Evolutionary conservation across 2,888 invertebrate genomes (phyloP), one percentile per base, ranked within the genome.

Genomic region (Caenorhabditis angaria): DNA sequence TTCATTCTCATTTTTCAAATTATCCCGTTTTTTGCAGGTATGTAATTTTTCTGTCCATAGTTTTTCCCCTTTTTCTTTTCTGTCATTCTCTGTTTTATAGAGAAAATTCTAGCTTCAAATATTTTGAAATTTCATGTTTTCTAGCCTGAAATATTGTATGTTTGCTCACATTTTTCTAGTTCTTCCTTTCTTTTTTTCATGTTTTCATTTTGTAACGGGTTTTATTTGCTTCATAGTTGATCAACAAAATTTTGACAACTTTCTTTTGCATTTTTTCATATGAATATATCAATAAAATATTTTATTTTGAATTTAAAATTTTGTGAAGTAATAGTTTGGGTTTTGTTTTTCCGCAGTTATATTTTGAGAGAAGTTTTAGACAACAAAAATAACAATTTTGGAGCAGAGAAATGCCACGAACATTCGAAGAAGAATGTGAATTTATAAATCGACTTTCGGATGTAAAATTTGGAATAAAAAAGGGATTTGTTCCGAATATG

Each of bases 401-500:
- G 32, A 32, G 12, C 12, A 32, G 32, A 32, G 18, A 2, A 48
- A 83, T 83, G 85, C 85, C 87, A 20, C 85, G 91, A 53, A 88
- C 89, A 6, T 99, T 95, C 88, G 92, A 94, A 73, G 97, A 99
- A 80, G 99, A 99, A 88, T 89, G 95, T 27, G 92, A 94, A 86
- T 99, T 93, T 88, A 90, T 99, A 81, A 96, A 99, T 88, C 94
- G 93, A 89, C 91, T 96, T 3, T 92, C 91, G 83, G 91, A 93
- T 18, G 90, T 92, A 87, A 92, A 92, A 82, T 99, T 97, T 95
- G 92, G 91, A 87, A 99, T 99, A 76, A 97, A 97, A 87, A 97
- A 94, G 88, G 97, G 97, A 3, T 99, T 99, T 89, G 97, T 99
- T 87, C 96, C 97, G 0, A 97, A 97, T 86, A 99, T 99, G 99